These are phyloP conservation scores for Hydra vulgaris DNA, from an alignment of 30 jellyfish, hydroid and myxozoan genomes.

Conservation along the genomic window DNA sequence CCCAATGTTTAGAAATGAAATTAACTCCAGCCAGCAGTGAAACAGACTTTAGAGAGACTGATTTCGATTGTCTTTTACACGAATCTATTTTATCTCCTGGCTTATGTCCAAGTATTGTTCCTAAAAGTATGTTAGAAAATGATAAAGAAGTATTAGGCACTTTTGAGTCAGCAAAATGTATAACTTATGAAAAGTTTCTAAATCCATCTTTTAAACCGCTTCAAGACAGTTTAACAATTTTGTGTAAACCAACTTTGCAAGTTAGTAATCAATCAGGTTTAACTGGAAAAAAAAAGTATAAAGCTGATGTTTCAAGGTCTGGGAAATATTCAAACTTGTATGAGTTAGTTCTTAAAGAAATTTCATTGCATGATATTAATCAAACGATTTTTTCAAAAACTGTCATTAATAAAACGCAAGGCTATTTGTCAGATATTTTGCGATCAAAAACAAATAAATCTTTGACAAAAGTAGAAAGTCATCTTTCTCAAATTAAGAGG, in stretches of 20 bases:
- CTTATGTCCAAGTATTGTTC: background rate
- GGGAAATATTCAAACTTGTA: background rate
- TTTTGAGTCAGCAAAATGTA: too few species aligned
- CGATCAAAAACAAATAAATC: constrained; percentile 29
- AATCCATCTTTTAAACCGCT: too few species aligned
- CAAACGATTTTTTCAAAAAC: constrained; percentile 73
- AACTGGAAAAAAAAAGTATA: background rate
- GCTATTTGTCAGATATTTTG: constrained; percentile 74
- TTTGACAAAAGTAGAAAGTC: constrained; percentile 15
- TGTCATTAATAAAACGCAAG: constrained; percentile 70
- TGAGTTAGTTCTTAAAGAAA: constrained; percentile 48
- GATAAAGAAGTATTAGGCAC: background rate
- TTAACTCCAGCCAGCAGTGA: background rate
- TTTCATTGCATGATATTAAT: constrained; percentile 45
- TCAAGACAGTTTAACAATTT: background rate
- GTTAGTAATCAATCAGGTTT: background rate
- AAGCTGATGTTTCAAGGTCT: background rate
- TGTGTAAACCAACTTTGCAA: background rate
- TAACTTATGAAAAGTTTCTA: too few species aligned
- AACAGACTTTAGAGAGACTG: background rate
- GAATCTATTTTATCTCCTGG: background rate
- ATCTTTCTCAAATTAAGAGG: constrained; percentile 38
- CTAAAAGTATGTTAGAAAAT: too few species aligned
- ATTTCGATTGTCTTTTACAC: background rate
- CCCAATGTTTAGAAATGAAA: background rate